A percentile compares a stretch with the other conserved stretches of the same genome.
Conservation (phyloP, 1,140 invertebrate genomes). For the Megalonaias nervosa region DNA sequence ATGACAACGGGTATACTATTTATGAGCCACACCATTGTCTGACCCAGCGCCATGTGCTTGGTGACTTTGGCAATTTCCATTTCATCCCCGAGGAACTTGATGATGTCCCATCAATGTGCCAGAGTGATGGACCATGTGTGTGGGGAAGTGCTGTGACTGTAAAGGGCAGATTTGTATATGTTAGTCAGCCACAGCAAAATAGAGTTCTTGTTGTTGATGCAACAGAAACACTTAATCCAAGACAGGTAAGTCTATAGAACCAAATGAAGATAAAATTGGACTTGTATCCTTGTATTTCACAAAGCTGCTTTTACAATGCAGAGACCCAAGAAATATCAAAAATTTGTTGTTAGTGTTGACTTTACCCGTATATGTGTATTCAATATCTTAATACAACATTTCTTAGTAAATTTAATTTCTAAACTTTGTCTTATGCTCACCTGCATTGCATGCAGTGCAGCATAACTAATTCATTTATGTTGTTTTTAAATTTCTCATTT, state of each 20-base stretch:
- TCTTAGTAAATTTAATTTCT: too few relatives aligned
- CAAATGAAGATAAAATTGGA: background rate
- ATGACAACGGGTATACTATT: conserved; percentile 83
- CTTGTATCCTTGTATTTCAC: too few relatives aligned
- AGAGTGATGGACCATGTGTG: conserved; percentile 42
- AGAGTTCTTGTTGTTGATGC: conserved; percentile 78
- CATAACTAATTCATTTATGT: too few relatives aligned
- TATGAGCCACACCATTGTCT: conserved; percentile 84
- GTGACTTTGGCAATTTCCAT: conserved; percentile 67
- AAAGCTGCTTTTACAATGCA: too few relatives aligned
- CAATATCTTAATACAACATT: too few relatives aligned
- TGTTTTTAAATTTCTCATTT: too few relatives aligned
- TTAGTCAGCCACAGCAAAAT: conserved; percentile 82
- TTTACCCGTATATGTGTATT: too few relatives aligned
- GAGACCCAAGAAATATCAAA: too few relatives aligned
- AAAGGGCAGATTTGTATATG: conserved; percentile 82
- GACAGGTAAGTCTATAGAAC: conserved; percentile 58
- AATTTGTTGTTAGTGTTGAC: too few relatives aligned
- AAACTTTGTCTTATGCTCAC: too few relatives aligned
- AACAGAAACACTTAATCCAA: conserved; percentile 59
- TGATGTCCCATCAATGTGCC: conserved; percentile 56
- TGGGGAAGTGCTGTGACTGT: conserved; percentile 86
- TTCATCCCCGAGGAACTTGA: conserved; percentile 65
- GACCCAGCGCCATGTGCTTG: conserved; percentile 81
- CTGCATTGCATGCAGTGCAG: too few relatives aligned